These are phyloP conservation scores for Lepidurus couesii DNA, from an alignment of 1,140 invertebrate genomes.

Conservation along the genomic window DNA sequence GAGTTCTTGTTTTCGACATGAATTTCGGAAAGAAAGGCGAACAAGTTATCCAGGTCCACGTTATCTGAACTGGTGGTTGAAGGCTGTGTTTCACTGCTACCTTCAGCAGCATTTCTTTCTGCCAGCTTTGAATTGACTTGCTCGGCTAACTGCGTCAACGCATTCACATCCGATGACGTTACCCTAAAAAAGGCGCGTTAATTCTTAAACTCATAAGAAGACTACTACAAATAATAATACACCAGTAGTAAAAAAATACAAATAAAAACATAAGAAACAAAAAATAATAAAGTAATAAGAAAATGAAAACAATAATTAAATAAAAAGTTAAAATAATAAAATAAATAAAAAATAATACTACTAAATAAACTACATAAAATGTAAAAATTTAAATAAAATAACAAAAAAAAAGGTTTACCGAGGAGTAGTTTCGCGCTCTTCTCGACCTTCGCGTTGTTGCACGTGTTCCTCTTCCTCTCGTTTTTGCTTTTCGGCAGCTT, in stretches of 20 bases:
- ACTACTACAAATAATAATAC: no score
- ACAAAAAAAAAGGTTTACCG: background rate
- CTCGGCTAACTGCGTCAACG: constrained; percentile 67
- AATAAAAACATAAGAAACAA: background rate
- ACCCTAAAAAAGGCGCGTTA: background rate
- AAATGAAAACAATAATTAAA: no score
- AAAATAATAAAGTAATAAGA: background rate
- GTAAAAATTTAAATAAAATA: background rate
- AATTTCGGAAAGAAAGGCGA: constrained; percentile 82
- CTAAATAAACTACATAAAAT: background rate
- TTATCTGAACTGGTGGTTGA: constrained; percentile 55
- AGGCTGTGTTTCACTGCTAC: constrained; percentile 46
- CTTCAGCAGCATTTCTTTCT: constrained; percentile 29
- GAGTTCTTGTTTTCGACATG: constrained; percentile 49
- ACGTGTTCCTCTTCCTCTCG: constrained; percentile 41
- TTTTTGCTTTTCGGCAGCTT: constrained; percentile 52
- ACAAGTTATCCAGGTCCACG: constrained; percentile 86
- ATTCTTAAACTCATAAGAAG: no score
- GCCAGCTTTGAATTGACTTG: constrained; percentile 61
- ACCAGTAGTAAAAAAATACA: no score
- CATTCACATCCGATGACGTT: constrained; percentile 57
- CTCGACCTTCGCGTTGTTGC: constrained; percentile 41
- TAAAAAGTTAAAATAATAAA: background rate
- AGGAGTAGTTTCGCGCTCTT: constrained; percentile 12
- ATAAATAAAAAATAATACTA: no score